These are phyloP conservation scores for Hippocampus kuda DNA, from an alignment of 2,797 vertebrate genomes.

Conservation along the genomic window DNA sequence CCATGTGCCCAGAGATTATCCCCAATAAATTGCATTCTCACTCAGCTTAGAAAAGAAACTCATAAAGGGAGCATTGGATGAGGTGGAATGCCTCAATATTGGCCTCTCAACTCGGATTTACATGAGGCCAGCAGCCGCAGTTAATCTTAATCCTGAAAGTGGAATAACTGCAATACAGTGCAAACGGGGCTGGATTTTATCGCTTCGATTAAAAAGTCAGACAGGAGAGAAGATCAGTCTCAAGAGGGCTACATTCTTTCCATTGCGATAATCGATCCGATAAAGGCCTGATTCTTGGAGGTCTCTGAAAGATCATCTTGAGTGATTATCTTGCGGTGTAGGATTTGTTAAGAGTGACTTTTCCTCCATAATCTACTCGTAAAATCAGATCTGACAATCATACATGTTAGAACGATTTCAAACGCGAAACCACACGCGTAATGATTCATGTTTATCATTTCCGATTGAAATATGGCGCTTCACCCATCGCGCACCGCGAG, in stretches of 20 bases:
- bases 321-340: too few relatives aligned
- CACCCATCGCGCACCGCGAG: too few relatives aligned
- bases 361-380: not conserved
- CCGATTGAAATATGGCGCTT: too few relatives aligned
- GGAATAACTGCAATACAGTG: conserved; percentile 43
- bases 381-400: not conserved
- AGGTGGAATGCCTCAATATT: conserved; percentile 66
- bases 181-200: conserved; percentile 6
- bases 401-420: not conserved
- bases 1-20: conserved; percentile 22
- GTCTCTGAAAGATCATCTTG: not conserved
- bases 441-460: too few relatives aligned
- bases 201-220: not conserved
- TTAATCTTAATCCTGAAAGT: conserved; percentile 41
- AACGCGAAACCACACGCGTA: too few relatives aligned
- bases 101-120: conserved; percentile 41
- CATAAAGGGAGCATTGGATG: conserved; percentile 62
- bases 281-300: not conserved
- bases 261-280: not conserved
- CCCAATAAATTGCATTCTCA: conserved; percentile 57
- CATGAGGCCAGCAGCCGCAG: conserved; percentile 25
- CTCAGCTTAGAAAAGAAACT: conserved; percentile 58
- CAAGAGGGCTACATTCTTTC: too few relatives aligned
- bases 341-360: not conserved
- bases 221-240: not conserved